Base-by-base conservation (phyloP, 2,888 invertebrate species). In the Nowickia ferox region DNA sequence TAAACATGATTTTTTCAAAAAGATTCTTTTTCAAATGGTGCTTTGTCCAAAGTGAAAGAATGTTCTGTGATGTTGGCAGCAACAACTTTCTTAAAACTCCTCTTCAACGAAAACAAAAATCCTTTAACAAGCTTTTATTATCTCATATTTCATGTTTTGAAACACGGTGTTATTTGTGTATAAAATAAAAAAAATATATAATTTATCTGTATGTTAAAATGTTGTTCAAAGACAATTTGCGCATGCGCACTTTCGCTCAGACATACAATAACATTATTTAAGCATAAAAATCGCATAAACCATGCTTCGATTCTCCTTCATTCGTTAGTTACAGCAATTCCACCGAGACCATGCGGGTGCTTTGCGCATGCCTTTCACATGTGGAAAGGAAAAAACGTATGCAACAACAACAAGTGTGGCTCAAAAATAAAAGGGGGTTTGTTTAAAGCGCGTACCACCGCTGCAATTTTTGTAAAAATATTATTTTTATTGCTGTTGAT, bases 351-450 rank as follows among this genome's bases (percentile, higher is more conserved):
- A 82, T 82, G 69, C 69, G 69, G 84, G 84, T 68, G 51, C 13
- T 38, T 71, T 83, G 48, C 55, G 77, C 77, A 77, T 83, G 83
- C 48, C 71, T 5, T 77, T 77, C 83, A 83, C 83, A 77, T 76
- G 30, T 13, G 15, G 19, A 22, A 19, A n/a, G 46, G 44, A 53
- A 61, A 40, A 69, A 72, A 63, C 46, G 19, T 48, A 38, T 71
- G 15, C 57, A 51, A 48, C 17, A 22, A 30, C 10, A 66, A 46
- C n/a, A 17, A 46, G 17, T 30, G 40, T 51, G 61, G 68, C 30
- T 22, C 17, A 30, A 59, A 40, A 0, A 66, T 30, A 57, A 53
- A 42, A 19, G 46, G 40, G 38, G 44, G 57, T 71, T 72, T 63
- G 55, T 11, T 17, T 61, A 61, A 59, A 78, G 17, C 68, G 53